Percentiles rank a stretch among this genome's conserved stretches.
Evolutionary conservation across 1,140 invertebrate species (phyloP).

Genomic region (Stegodyphus dumicola): DNA sequence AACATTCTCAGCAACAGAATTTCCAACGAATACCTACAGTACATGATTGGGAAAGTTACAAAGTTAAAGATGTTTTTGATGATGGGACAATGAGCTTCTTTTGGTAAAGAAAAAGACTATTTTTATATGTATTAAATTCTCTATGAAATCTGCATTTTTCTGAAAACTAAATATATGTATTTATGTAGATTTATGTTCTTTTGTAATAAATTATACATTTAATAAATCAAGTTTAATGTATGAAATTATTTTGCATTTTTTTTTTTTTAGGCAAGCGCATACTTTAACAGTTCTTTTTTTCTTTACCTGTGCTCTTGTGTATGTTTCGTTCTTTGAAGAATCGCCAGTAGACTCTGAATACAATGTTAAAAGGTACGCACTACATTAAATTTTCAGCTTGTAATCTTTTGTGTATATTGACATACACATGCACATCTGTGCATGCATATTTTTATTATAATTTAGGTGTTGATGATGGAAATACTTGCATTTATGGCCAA

Average conservation of each 20-base stretch:
- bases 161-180: neutral
- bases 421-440: no score
- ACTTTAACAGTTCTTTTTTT: constrained; percentile 71
- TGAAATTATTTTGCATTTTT: constrained; percentile 32
- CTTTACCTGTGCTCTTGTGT: constrained; percentile 70
- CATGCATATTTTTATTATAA: neutral
- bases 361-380: constrained; percentile 71
- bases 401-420: neutral
- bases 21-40: constrained; percentile 62
- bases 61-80: constrained; percentile 70
- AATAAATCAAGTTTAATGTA: neutral
- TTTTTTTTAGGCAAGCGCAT: constrained; percentile 71
- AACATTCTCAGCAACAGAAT: neutral
- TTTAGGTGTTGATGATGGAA: neutral
- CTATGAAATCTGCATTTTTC: neutral
- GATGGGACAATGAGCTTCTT: constrained; percentile 73
- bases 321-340: constrained; percentile 71
- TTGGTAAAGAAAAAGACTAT: constrained; percentile 67
- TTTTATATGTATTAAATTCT: neutral
- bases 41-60: constrained; percentile 72
- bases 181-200: no score
- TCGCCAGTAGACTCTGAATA: constrained; percentile 68
- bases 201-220: no score
- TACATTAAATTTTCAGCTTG: neutral
- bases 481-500: no score